Evolutionary conservation across 2,113 vertebrate genomes (phyloP).

Genomic region (Xenus cinereus): DNA sequence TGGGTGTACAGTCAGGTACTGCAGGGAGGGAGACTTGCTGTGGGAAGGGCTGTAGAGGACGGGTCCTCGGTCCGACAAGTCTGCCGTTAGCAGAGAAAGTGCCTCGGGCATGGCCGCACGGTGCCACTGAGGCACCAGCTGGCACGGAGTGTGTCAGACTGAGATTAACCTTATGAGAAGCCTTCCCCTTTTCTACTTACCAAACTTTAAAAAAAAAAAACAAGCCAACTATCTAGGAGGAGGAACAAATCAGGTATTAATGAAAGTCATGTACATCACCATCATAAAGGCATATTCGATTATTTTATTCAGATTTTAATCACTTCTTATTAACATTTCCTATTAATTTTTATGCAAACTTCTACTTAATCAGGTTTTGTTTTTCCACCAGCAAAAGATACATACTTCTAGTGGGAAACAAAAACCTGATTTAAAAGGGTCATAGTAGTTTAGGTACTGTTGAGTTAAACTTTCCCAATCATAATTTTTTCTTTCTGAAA

Average conservation of each 20-base stretch:
- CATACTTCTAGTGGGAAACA: conserved; percentile 59
- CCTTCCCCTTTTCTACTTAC: background rate
- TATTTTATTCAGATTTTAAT: conserved; percentile 17
- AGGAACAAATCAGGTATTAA: background rate
- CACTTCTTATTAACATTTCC: background rate
- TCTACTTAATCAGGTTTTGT: background rate
- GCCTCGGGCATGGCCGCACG: background rate
- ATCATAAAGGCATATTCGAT: background rate
- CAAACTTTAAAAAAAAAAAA: background rate
- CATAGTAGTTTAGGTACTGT: conserved; percentile 73
- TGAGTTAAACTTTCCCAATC: conserved; percentile 70
- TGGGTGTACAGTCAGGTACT: background rate
- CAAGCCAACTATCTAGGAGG: background rate
- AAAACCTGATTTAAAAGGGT: conserved; percentile 58
- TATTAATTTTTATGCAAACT: background rate
- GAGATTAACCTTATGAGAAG: background rate
- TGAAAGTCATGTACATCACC: background rate
- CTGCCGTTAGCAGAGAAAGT: background rate
- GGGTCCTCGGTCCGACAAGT: background rate
- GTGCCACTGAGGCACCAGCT: background rate
- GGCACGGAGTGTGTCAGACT: background rate
- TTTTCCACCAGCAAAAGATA: background rate
- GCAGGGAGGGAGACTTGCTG: background rate
- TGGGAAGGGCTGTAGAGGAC: background rate
- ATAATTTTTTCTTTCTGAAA: conserved; percentile 74